Evolutionary conservation across 2,888 invertebrate species (phyloP).

Genomic region (Agrochola lychnidis): DNA sequence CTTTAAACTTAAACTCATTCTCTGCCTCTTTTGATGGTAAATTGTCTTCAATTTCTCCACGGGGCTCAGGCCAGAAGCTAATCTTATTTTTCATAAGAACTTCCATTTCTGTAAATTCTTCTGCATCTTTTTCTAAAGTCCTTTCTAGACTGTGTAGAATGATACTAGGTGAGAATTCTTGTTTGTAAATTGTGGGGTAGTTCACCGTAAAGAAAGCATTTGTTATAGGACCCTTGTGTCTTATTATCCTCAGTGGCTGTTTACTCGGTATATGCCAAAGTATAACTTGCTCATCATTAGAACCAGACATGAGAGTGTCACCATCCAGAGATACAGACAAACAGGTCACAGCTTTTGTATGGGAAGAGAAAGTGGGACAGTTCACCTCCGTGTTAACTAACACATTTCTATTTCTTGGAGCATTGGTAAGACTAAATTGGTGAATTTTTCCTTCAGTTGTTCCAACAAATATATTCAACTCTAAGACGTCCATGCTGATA

Average conservation of each 20-base stretch:
- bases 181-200: constrained; percentile 90
- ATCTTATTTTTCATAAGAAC: constrained; percentile 81
- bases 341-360: constrained; percentile 93
- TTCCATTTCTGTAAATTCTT: constrained; percentile 86
- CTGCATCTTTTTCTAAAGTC: constrained; percentile 89
- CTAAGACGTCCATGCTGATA: constrained; percentile 93
- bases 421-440: constrained; percentile 92
- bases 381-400: constrained; percentile 90
- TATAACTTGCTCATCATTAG: constrained; percentile 93
- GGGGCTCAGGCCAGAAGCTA: constrained; percentile 82
- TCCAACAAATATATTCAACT: constrained; percentile 94
- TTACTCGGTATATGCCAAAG: constrained; percentile 95
- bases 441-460: constrained; percentile 93
- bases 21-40: constrained; percentile 72
- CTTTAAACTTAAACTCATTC: constrained; percentile 76
- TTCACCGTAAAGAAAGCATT: constrained; percentile 93
- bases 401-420: constrained; percentile 92
- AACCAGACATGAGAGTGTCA: constrained; percentile 93
- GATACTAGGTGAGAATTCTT: constrained; percentile 90
- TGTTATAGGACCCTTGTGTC: constrained; percentile 94
- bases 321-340: constrained; percentile 94
- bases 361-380: constrained; percentile 91
- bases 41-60: constrained; percentile 61
- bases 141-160: constrained; percentile 92
- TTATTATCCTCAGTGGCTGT: constrained; percentile 93